Evolutionary conservation across 2,888 invertebrate species (phyloP), one percentile per base, ranked within the genome.

Genomic region (Troides helena): DNA sequence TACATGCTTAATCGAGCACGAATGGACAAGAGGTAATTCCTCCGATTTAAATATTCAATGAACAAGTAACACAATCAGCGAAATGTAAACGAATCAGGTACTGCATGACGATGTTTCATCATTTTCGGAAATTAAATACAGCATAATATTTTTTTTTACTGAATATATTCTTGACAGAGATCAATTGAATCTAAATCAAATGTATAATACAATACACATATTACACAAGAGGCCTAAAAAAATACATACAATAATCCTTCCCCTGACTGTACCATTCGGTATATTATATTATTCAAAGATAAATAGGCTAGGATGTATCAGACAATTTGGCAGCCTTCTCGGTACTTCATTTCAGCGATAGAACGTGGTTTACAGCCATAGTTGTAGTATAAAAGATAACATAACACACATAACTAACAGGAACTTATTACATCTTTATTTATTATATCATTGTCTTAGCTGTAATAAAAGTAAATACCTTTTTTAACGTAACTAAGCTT

Each of bases 291-390:
- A 64, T 63, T 68, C 68, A 63, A 63, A 59, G 63, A 58, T 53
- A 63, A 66, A 63, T 59, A 68, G 59, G 63, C 63, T 39, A 63
- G 50, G 68, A 36, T 53, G 36, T 63, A 50, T 68, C 68, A 59
- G 63, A 50, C 63, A 64, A 68, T 68, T 68, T 68, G 68, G 68
- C 68, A 68, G n/a, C 67, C 57, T 57, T 62, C 68, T 30, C 58
- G 63, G 50, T 58, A 36, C 63, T 68, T 59, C 50, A 59, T 59
- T 63, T 59, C 63, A 46, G 36, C 63, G 58, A 63, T 68, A 68
- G 59, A 58, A 63, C 59, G 68, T 68, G 50, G 58, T 68, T 68
- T 68, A 68, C 50, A 63, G 63, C 57, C 63, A 21, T 53, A 53
- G 63, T 68, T 53, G 36, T 62, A 68, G 59, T 59, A 50, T 59